Percentiles rank a stretch among this genome's conserved stretches.
Evolutionary conservation across 2,797 vertebrate species (phyloP).

Genomic region (Phyllotis vaccarum): DNA sequence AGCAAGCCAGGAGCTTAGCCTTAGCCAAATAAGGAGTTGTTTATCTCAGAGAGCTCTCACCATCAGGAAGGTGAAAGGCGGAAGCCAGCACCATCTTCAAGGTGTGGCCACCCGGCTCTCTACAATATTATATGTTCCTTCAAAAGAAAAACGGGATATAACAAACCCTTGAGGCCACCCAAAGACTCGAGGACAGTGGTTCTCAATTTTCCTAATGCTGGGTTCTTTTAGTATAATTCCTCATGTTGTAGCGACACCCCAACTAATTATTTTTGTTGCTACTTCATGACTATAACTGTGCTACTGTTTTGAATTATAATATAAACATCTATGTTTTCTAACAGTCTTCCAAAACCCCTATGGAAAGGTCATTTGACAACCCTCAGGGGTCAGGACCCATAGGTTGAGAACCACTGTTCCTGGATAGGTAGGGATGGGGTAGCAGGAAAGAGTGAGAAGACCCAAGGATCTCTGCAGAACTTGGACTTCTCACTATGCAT

Average conservation of each 20-base stretch:
- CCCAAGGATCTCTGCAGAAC: neutral
- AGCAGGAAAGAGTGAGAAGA: neutral
- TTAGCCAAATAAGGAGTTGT: no score
- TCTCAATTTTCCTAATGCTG: neutral
- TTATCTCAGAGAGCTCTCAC: no score
- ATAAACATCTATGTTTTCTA: neutral
- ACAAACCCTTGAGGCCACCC: neutral
- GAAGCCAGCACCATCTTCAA: no score
- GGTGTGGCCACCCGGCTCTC: no score
- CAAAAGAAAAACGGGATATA: conserved; percentile 42
- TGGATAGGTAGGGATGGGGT: neutral
- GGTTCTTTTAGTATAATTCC: neutral
- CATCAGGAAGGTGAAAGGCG: no score
- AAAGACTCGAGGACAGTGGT: neutral
- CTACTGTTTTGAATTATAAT: neutral
- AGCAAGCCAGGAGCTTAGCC: no score
- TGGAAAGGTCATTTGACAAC: neutral
- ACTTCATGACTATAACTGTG: neutral
- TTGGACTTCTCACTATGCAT: neutral
- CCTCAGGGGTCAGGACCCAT: no score
- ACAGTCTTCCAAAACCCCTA: neutral
- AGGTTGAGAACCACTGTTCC: neutral
- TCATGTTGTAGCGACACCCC: neutral
- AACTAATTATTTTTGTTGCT: neutral
- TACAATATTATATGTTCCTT: neutral